Base-by-base conservation (phyloP, 2,888 invertebrate species). In the Theretra japonica region DNA sequence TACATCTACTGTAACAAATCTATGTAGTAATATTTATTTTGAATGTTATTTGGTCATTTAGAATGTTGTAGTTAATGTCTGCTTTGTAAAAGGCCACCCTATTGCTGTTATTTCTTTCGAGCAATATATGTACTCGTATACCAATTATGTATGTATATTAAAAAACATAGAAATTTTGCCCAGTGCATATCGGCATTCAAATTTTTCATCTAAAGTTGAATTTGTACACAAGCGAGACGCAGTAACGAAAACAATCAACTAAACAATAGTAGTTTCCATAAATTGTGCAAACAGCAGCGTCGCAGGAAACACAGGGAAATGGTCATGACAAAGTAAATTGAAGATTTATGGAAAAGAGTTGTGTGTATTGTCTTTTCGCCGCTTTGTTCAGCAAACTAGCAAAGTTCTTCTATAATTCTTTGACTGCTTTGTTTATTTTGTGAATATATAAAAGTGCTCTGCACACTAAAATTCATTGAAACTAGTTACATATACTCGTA, bases 311-410 rank as follows among this genome's bases (percentile, higher is more conserved):
- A 33, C 53, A 53, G 19, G 33, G n/a, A 62, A 58, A 25, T 62
- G 33, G 33, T 33, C 62, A 62, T 33, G 33, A 30, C 25, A 30
- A 62, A 62, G 33, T 62, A 62, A 62, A 33, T 60, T 60, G 60
- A 33, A 62, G 62, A 62, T 62, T 62, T 62, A 62, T 62, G 62
- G 33, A 25, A 58, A 62, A 62, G 62, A 62, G 62, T 62, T 62
- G 33, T 62, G 58, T 59, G 58, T 59, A 57, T 62, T 62, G 62
- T 62, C 62, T 33, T 30, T 33, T n/a, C 30, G 23, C n/a, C 62
- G 62, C 62, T 21, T 62, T 62, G 33, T 33, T 62, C 62, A 21
- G 57, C 53, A 59, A 25, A 59, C 33, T 4, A 33, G 33, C 30
- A 8, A 62, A 62, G 30, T 62, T 62, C n/a, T 19, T 30, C 62